Conservation (phyloP, 2,888 invertebrate genomes). For the Ornithoptera alexandrae region DNA sequence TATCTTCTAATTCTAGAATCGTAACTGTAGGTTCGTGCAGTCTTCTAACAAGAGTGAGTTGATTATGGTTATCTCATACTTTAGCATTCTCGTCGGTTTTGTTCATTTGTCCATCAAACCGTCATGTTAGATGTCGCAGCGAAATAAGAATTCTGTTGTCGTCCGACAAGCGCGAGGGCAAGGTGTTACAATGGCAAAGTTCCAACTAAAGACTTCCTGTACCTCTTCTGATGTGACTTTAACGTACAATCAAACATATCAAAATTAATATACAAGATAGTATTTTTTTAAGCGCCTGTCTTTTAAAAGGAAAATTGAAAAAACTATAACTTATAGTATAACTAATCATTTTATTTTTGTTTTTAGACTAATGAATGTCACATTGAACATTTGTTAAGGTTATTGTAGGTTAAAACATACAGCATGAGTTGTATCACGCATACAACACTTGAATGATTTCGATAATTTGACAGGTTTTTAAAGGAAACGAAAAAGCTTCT, state of each 20-base stretch:
- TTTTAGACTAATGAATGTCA: slow-evolving; percentile 44
- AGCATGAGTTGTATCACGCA: background rate
- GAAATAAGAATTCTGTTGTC: slow-evolving; percentile 15
- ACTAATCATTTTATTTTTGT: slow-evolving; percentile 22
- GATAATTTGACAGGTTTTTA: background rate
- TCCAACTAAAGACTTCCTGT: slow-evolving; percentile 15
- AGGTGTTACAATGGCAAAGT: slow-evolving; percentile 20
- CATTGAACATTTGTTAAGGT: slow-evolving; percentile 37
- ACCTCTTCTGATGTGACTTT: slow-evolving; percentile 13
- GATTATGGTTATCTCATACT: background rate
- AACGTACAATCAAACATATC: slow-evolving; percentile 7
- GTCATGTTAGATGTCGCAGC: slow-evolving; percentile 4
- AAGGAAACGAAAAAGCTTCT: background rate
- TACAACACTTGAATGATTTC: background rate
- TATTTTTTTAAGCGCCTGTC: too few species aligned
- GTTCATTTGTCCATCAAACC: background rate
- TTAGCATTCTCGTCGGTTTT: background rate
- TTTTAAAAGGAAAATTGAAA: background rate
- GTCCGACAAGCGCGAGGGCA: slow-evolving; percentile 14
- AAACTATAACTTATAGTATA: slow-evolving; percentile 19
- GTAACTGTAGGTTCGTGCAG: slow-evolving; percentile 5
- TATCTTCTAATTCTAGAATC: slow-evolving; percentile 20
- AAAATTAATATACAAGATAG: slow-evolving; percentile 1
- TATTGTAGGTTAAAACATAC: slow-evolving; percentile 24
- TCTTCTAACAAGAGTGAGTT: background rate